These are phyloP conservation scores for Erethizon dorsatum DNA, from an alignment of 2,797 vertebrate genomes.

Conservation along the genomic window DNA sequence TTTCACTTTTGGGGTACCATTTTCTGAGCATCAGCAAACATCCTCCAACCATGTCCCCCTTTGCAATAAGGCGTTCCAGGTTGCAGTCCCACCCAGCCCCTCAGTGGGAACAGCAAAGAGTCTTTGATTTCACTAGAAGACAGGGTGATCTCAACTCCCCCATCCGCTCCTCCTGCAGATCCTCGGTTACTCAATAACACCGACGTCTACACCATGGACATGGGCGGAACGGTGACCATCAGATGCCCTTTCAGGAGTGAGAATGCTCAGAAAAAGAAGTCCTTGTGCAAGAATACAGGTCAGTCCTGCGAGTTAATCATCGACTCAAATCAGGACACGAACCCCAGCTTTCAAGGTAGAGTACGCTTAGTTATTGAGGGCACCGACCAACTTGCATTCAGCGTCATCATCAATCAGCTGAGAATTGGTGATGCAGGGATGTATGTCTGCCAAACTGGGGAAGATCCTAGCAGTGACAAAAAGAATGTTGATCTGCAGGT, in stretches of 20 bases:
- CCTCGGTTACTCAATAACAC: background rate
- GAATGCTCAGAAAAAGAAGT: fast-evolving
- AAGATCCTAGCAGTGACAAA: fast-evolving
- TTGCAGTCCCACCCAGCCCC: background rate
- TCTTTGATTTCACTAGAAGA: background rate
- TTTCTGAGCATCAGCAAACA: background rate
- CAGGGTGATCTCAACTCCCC: conserved; percentile 1
- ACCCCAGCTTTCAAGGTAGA: fast-evolving
- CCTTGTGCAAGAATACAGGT: conserved; percentile 83
- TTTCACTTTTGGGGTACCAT: background rate
- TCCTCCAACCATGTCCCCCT: background rate
- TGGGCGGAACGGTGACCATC: conserved; percentile 76
- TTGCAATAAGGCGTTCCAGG: background rate
- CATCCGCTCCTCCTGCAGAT: conserved; percentile 2
- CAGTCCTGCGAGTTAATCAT: fast-evolving
- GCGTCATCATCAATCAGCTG: conserved; percentile 74
- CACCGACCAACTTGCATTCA: background rate
- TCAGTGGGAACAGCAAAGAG: background rate
- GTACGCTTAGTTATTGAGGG: background rate
- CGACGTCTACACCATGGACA: conserved; percentile 83
- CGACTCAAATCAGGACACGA: fast-evolving
- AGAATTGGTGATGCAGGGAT: conserved; percentile 79
- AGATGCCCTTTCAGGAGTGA: conserved; percentile 60
- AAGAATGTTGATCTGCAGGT: conserved; percentile 57
- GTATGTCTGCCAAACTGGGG: conserved; percentile 84